Percentiles rank a stretch among this genome's conserved stretches.
These are phyloP conservation scores for Homarus americanus DNA, from an alignment of 1,140 invertebrate genomes.

Conservation along the genomic window DNA sequence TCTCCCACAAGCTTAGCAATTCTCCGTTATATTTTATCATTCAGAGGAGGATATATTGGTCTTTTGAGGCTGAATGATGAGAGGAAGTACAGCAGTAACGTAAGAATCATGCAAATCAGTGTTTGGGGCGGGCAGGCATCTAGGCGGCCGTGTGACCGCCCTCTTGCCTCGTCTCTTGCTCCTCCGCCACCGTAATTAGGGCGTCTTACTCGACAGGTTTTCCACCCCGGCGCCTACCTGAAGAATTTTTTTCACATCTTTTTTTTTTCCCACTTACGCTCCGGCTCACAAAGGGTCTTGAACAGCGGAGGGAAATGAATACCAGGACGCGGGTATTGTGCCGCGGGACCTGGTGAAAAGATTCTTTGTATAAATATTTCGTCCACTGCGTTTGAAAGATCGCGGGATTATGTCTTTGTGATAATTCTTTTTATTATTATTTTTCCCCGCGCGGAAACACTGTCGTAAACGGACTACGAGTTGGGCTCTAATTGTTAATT, in stretches of 20 bases:
- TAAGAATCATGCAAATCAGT: no score
- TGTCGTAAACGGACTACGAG: background rate
- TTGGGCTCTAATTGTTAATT: background rate
- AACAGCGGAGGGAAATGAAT: constrained; percentile 17
- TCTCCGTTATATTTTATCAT: no score
- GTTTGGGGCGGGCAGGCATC: no score
- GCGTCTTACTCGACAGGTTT: background rate
- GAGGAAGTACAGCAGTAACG: no score
- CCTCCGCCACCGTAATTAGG: background rate
- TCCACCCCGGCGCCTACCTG: background rate
- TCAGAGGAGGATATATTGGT: no score
- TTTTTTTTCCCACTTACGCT: constrained; percentile 4
- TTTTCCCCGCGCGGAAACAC: background rate
- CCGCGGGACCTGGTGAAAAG: background rate
- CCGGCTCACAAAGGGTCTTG: constrained; percentile 10
- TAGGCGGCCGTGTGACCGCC: background rate
- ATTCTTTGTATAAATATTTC: background rate
- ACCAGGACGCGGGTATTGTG: constrained; percentile 16
- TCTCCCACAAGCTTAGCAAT: no score
- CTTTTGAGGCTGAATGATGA: no score
- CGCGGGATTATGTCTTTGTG: background rate
- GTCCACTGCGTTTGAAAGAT: background rate
- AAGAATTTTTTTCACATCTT: background rate
- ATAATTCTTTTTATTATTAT: background rate
- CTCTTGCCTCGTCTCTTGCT: no score